Conservation (phyloP, 2,888 invertebrate genomes). For the Dryocosmus kuriphilus region DNA sequence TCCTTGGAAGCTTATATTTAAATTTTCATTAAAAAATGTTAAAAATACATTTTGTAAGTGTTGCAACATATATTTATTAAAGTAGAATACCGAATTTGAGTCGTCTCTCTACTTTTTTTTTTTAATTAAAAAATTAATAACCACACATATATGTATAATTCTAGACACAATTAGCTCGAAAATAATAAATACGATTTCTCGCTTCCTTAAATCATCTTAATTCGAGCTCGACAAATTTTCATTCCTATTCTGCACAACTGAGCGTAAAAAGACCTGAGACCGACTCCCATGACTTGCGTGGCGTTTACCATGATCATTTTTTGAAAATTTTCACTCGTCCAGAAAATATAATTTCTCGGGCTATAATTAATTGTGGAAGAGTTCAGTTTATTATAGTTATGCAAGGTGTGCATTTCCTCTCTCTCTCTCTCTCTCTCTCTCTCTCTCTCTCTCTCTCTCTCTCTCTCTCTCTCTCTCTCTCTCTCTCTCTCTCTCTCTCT, state of each 20-base stretch:
- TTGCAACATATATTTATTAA: neutral
- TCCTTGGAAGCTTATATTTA: neutral
- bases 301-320: neutral
- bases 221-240: neutral
- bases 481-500: neutral
- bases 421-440: conserved; percentile 5
- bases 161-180: neutral
- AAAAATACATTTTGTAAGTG: neutral
- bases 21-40: neutral
- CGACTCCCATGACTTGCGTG: conserved; percentile 4
- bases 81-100: neutral
- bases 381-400: conserved; percentile 16
- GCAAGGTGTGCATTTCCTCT: conserved; percentile 4
- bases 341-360: neutral
- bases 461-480: neutral
- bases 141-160: neutral
- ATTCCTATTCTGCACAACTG: neutral
- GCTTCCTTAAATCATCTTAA: conserved; percentile 1
- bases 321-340: neutral
- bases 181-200: conserved; percentile 18
- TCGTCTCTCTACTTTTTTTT: no score
- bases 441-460: conserved; percentile 7
- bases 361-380: conserved; percentile 24
- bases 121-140: no score
- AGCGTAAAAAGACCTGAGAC: conserved; percentile 1